Percentiles rank a stretch among this genome's conserved stretches.
Conservation (phyloP, 2,113 vertebrate genomes). For the Rhegmatorhina hoffmannsi region DNA sequence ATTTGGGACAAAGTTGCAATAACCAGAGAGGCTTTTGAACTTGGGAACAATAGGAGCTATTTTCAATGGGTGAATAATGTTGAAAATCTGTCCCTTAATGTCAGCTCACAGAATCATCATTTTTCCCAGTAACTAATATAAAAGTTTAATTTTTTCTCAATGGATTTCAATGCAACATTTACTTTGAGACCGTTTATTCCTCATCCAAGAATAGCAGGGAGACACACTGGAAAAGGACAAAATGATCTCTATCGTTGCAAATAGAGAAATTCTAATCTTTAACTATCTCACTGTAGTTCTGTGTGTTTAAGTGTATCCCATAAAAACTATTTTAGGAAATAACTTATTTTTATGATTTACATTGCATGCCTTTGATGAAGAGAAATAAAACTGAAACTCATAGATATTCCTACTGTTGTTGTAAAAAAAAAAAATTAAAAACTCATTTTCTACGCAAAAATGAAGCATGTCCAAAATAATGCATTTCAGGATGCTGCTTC, state of each 20-base stretch:
- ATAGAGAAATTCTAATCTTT: background rate
- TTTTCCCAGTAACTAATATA: conserved; percentile 56
- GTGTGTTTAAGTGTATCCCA: background rate
- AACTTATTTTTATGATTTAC: background rate
- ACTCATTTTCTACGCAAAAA: background rate
- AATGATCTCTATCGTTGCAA: conserved; percentile 50
- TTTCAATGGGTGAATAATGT: conserved; percentile 65
- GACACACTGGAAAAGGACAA: background rate
- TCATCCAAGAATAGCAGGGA: conserved; percentile 58
- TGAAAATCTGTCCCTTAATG: conserved; percentile 63
- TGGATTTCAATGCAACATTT: conserved; percentile 58
- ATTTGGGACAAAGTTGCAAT: conserved; percentile 56
- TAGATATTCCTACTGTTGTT: background rate
- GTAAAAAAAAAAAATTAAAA: background rate
- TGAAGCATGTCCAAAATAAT: background rate
- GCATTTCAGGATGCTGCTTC: background rate
- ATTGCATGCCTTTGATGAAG: background rate
- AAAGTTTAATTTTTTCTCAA: conserved; percentile 47
- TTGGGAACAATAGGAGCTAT: conserved; percentile 77
- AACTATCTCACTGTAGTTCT: background rate
- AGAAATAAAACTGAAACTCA: background rate
- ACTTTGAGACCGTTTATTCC: conserved; percentile 19
- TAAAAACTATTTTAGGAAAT: background rate
- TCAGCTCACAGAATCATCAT: conserved; percentile 16
- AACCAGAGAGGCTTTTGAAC: conserved; percentile 73